Conservation (phyloP, 1,140 invertebrate species). For the Apis dorsata region DNA sequence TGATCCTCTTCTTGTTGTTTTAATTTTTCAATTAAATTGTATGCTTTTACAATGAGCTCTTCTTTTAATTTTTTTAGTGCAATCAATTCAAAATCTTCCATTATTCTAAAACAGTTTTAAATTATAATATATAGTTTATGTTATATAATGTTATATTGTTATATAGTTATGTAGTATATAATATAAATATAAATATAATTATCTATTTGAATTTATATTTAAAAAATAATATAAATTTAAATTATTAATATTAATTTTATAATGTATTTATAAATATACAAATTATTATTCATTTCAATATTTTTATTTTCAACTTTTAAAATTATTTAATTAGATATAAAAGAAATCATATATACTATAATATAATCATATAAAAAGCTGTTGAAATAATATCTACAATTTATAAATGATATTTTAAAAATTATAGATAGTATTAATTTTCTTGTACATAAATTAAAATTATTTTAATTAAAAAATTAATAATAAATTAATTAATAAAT, state of each 20-base stretch:
- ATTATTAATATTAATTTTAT: no score
- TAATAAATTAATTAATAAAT: no score
- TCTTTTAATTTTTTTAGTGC: conserved; percentile 14
- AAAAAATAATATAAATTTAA: not conserved
- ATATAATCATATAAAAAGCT: not conserved
- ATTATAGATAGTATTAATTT: not conserved
- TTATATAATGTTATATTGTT: no score
- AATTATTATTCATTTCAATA: not conserved
- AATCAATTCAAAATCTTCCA: conserved; percentile 43
- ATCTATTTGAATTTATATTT: not conserved
- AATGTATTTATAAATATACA: not conserved
- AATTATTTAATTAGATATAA: not conserved
- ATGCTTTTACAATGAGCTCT: not conserved
- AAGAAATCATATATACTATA: not conserved
- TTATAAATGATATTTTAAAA: not conserved
- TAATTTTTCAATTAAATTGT: conserved; percentile 1
- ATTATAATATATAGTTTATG: not conserved
- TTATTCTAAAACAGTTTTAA: conserved; percentile 4
- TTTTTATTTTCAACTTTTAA: not conserved
- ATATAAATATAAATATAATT: no score
- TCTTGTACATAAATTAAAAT: not conserved
- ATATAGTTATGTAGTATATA: no score
- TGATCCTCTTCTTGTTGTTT: conserved; percentile 2
- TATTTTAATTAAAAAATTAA: not conserved
- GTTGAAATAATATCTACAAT: not conserved